phyloP scores from a whole-genome alignment of 2,113 vertebrate species.

The Petrocephalus microphthalmus region DNA sequence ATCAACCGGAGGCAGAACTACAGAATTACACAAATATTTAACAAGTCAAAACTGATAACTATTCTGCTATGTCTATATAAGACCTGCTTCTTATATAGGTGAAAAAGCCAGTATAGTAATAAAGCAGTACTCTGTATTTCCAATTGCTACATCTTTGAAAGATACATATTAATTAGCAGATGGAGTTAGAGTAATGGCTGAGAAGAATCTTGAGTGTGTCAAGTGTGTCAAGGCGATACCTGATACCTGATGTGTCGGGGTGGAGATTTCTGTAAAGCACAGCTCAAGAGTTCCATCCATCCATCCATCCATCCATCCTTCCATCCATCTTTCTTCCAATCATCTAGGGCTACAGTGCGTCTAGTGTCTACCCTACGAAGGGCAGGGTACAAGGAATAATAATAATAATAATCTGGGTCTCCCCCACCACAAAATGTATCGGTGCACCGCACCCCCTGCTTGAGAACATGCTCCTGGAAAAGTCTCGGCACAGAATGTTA shows the following conservation, averaged over 20 bases:
- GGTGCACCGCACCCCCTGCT: background rate
- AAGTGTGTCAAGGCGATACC: background rate
- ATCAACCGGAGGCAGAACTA: background rate
- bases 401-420: background rate
- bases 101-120: background rate
- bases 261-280: background rate
- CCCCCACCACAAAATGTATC: background rate
- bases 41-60: no score
- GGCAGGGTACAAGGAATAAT: background rate
- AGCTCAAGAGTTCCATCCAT: background rate
- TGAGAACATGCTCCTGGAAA: background rate
- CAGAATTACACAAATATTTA: background rate
- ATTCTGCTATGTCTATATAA: background rate
- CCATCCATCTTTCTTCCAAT: background rate
- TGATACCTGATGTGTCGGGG: background rate
- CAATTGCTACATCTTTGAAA: background rate
- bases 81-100: background rate
- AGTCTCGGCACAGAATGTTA: background rate
- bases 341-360: background rate
- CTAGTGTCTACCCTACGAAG: background rate
- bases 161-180: background rate
- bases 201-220: background rate
- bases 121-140: background rate
- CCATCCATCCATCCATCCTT: background rate
- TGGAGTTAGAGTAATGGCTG: background rate